These are phyloP conservation scores for Cryptus viduatorius DNA, from an alignment of 2,888 invertebrate genomes.

Conservation along the genomic window DNA sequence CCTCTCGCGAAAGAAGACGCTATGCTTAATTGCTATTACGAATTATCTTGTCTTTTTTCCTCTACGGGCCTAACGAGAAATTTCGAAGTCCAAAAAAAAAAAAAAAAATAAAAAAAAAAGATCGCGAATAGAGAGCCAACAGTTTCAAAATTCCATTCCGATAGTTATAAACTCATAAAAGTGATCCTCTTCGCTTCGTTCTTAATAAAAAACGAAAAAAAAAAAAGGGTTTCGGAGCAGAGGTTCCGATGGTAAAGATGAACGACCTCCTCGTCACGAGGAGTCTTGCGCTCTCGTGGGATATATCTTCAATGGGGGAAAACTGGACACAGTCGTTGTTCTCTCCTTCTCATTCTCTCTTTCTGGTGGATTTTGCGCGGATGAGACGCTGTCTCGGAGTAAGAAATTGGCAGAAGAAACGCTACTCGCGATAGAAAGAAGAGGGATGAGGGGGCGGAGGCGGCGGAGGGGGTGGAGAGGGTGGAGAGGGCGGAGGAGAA, in stretches of 20 bases:
- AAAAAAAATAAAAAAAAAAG: constrained; percentile 18
- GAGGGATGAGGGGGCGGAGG: constrained; percentile 16
- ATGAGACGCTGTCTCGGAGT: constrained; percentile 18
- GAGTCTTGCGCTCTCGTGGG: constrained; percentile 14
- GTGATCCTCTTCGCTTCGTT: constrained; percentile 42
- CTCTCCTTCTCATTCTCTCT: constrained; percentile 54
- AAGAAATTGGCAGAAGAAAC: constrained; percentile 55
- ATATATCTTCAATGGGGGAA: constrained; percentile 36
- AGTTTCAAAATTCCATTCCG: constrained; percentile 55
- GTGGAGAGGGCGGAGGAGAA: not conserved
- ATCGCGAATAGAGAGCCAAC: constrained; percentile 37
- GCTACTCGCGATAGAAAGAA: constrained; percentile 35
- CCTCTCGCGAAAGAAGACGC: constrained; percentile 31
- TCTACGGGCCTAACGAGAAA: constrained; percentile 45
- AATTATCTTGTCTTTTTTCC: constrained; percentile 56
- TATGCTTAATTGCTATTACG: constrained; percentile 63
- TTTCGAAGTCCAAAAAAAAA: constrained; percentile 4
- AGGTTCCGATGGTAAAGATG: constrained; percentile 51
- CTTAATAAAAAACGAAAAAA: not conserved
- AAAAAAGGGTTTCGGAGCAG: constrained; percentile 12
- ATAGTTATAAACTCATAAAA: constrained; percentile 62
- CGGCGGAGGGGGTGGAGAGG: not conserved
- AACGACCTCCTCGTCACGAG: constrained; percentile 47
- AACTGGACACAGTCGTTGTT: constrained; percentile 57
- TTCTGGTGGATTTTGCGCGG: constrained; percentile 52